A percentile compares a stretch with the other conserved stretches of the same genome.
These are phyloP conservation scores for Chelonus insularis DNA, from an alignment of 1,140 invertebrate species.

Conservation along the genomic window DNA sequence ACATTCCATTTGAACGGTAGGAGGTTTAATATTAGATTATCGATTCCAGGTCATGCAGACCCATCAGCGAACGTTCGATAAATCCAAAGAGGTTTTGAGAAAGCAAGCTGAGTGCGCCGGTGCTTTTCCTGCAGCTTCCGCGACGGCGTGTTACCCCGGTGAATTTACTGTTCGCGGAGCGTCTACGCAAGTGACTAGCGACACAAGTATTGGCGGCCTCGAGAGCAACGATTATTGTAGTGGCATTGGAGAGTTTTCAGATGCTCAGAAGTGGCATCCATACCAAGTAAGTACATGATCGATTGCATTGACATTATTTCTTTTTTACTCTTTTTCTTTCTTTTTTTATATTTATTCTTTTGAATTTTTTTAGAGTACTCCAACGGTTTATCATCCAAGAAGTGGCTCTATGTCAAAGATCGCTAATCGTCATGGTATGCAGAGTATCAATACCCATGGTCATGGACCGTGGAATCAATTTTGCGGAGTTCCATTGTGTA, in stretches of 20 bases:
- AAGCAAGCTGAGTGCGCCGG: slow-evolving; percentile 49
- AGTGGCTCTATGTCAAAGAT: slow-evolving; percentile 41
- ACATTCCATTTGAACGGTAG: slow-evolving; percentile 25
- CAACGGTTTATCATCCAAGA: slow-evolving; percentile 48
- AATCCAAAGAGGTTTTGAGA: slow-evolving; percentile 53
- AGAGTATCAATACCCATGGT: slow-evolving; percentile 42
- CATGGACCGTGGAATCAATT: slow-evolving; percentile 53
- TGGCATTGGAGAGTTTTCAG: slow-evolving; percentile 46
- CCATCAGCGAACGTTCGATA: slow-evolving; percentile 54
- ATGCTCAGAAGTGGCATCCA: slow-evolving; percentile 57
- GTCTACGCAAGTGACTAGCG: slow-evolving; percentile 12
- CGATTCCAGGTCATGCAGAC: slow-evolving; percentile 50
- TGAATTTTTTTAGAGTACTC: slow-evolving; percentile 42
- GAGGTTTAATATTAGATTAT: slow-evolving; percentile 36
- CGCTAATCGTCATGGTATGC: slow-evolving; percentile 48
- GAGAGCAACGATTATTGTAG: slow-evolving; percentile 44
- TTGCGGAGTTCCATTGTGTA: slow-evolving; percentile 51
- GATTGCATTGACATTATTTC: slow-evolving; percentile 25
- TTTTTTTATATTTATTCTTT: slow-evolving; percentile 14
- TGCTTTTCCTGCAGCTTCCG: slow-evolving; percentile 36
- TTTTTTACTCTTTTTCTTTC: slow-evolving; percentile 6
- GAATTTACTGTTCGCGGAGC: slow-evolving; percentile 40
- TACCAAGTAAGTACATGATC: slow-evolving; percentile 49
- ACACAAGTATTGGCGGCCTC: slow-evolving; percentile 26
- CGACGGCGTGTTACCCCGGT: slow-evolving; percentile 35